These are phyloP conservation scores for Muntiacus muntjak DNA, from an alignment of 2,113 vertebrate species.

Conservation along the genomic window DNA sequence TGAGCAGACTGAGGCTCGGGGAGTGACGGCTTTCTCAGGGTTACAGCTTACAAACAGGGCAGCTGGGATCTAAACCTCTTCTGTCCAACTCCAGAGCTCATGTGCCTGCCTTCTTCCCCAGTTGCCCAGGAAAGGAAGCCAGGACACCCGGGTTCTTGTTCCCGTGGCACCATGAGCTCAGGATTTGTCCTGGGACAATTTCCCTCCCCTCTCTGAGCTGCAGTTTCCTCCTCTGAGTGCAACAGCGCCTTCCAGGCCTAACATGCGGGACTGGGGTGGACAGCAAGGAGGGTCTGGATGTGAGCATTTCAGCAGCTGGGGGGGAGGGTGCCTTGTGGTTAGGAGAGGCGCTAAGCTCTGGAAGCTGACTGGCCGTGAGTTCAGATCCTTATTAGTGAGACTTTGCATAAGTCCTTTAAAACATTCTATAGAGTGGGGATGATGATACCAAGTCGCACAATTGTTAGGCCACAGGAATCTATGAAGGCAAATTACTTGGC, in stretches of 20 bases:
- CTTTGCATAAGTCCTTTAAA: not conserved
- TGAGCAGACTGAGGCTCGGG: not conserved
- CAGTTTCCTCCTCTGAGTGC: not conserved
- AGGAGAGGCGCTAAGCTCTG: not conserved
- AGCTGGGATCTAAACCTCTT: not conserved
- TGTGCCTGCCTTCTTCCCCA: too few relatives aligned
- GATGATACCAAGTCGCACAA: too few relatives aligned
- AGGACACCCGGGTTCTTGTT: not conserved
- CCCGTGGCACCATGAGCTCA: not conserved
- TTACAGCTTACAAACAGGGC: not conserved
- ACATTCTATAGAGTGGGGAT: not conserved
- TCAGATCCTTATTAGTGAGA: not conserved
- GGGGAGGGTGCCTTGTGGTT: accelerated
- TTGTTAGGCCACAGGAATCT: not conserved
- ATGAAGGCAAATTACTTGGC: not conserved
- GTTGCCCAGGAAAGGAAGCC: not conserved
- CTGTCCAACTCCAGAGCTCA: not conserved
- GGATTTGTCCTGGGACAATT: not conserved
- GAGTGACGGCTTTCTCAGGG: not conserved
- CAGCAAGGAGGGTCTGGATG: not conserved
- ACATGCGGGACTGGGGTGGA: accelerated
- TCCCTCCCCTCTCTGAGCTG: not conserved
- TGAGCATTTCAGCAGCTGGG: accelerated
- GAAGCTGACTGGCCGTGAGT: not conserved
- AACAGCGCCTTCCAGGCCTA: not conserved